Percentiles rank a stretch among this genome's conserved stretches.
phyloP scores from a whole-genome alignment of 2,888 invertebrate genomes.

The Molorchus minor region DNA sequence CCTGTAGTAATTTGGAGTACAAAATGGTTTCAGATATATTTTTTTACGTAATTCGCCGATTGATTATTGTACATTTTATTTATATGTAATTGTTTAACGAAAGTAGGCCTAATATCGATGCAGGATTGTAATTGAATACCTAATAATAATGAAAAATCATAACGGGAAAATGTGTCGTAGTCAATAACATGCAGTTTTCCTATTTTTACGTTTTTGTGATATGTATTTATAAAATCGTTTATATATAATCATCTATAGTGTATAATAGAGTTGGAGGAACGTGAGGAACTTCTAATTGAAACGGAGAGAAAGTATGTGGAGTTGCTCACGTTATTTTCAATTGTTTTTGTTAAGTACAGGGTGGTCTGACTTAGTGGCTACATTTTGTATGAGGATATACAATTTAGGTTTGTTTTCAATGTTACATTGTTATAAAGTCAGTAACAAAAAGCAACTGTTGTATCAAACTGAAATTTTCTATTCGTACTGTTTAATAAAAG shows the following conservation, averaged over 20 bases:
- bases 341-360: slow-evolving; percentile 28
- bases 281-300: slow-evolving; percentile 25
- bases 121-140: slow-evolving; percentile 41
- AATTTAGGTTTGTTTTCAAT: too few species aligned
- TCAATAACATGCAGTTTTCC: slow-evolving; percentile 50
- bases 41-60: slow-evolving; percentile 24
- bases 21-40: slow-evolving; percentile 36
- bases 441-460: too few species aligned
- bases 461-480: too few species aligned
- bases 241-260: slow-evolving; percentile 48
- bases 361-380: not conserved
- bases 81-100: slow-evolving; percentile 36
- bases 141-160: slow-evolving; percentile 39
- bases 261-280: slow-evolving; percentile 44
- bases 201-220: slow-evolving; percentile 52
- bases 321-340: slow-evolving; percentile 20
- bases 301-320: slow-evolving; percentile 9
- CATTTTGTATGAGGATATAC: too few species aligned
- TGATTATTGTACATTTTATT: slow-evolving; percentile 26
- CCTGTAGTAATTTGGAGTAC: slow-evolving; percentile 36
- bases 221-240: slow-evolving; percentile 48
- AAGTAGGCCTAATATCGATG: slow-evolving; percentile 36
- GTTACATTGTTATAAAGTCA: too few species aligned
- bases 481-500: too few species aligned
- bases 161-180: slow-evolving; percentile 46